Conservation (phyloP, 2,888 invertebrate genomes). For the Dryocosmus kuriphilus region DNA sequence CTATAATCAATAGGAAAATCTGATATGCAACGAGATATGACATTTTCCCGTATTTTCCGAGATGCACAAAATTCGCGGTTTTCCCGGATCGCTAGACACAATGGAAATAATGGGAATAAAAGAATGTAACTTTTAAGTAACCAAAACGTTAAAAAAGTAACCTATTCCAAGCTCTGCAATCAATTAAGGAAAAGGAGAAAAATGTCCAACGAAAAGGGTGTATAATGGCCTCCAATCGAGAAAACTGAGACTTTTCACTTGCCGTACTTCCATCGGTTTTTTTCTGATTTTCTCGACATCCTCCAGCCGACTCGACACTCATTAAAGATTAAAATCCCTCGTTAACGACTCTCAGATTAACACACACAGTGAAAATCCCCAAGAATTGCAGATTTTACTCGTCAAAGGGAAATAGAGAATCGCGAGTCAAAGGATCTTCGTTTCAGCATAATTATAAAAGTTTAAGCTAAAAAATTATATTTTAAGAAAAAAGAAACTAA, state of each 20-base stretch:
- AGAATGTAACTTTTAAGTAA: too few species aligned
- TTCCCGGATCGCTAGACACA: too few species aligned
- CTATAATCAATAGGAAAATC: too few species aligned
- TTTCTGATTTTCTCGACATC: slow-evolving; percentile 25
- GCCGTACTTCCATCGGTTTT: background rate
- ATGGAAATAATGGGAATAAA: too few species aligned
- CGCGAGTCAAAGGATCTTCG: background rate
- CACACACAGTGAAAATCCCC: slow-evolving; percentile 10
- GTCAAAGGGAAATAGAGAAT: slow-evolving; percentile 13
- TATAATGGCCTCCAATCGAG: slow-evolving; percentile 21
- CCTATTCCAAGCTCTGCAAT: too few species aligned
- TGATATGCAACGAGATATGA: too few species aligned
- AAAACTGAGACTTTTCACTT: slow-evolving; percentile 14
- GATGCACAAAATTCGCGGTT: too few species aligned
- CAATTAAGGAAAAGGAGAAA: background rate
- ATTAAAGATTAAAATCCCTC: slow-evolving; percentile 58
- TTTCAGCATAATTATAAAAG: background rate
- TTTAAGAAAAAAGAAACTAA: background rate
- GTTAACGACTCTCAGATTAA: slow-evolving; percentile 51
- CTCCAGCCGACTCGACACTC: slow-evolving; percentile 24
- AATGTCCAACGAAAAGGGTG: background rate
- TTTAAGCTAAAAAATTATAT: background rate
- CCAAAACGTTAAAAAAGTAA: too few species aligned
- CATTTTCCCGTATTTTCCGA: too few species aligned
- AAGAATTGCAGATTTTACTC: slow-evolving; percentile 17